phyloP scores from a whole-genome alignment of 2,797 vertebrate genomes.

The Prunella strophiata region DNA sequence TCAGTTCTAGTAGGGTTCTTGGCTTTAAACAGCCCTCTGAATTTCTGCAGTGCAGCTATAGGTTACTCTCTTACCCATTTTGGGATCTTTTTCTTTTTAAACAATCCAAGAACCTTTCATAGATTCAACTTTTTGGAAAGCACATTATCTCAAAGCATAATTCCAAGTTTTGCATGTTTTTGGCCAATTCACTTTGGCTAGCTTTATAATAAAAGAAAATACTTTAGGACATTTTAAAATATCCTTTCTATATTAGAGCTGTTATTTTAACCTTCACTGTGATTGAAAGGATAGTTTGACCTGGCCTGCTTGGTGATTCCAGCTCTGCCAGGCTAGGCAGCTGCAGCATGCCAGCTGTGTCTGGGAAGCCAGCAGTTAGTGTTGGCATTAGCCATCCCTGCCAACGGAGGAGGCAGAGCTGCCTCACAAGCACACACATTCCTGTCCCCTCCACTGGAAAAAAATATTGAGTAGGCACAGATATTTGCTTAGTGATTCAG shows the following conservation, averaged over 20 bases:
- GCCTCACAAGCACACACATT: fast-evolving
- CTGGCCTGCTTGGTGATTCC: not conserved
- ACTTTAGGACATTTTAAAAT: not conserved
- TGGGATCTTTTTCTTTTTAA: not conserved
- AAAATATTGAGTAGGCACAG: not conserved
- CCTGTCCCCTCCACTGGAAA: not conserved
- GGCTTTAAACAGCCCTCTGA: not conserved
- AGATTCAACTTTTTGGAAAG: not conserved
- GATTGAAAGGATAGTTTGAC: not conserved
- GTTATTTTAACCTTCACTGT: not conserved
- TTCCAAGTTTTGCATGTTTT: not conserved
- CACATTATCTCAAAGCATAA: not conserved
- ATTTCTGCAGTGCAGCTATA: not conserved
- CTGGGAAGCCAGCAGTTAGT: not conserved
- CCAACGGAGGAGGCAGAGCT: not conserved
- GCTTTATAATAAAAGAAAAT: not conserved
- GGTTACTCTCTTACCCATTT: not conserved
- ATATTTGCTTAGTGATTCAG: not conserved
- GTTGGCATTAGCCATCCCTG: not conserved
- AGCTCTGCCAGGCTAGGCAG: not conserved
- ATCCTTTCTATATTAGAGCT: not conserved
- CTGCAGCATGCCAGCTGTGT: not conserved
- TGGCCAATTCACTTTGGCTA: not conserved
- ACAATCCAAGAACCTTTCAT: not conserved
- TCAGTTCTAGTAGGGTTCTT: not conserved